Percentiles rank a stretch among this genome's conserved stretches.
These are phyloP conservation scores for Oryzias woworae DNA, from an alignment of 2,113 vertebrate genomes.

Conservation along the genomic window DNA sequence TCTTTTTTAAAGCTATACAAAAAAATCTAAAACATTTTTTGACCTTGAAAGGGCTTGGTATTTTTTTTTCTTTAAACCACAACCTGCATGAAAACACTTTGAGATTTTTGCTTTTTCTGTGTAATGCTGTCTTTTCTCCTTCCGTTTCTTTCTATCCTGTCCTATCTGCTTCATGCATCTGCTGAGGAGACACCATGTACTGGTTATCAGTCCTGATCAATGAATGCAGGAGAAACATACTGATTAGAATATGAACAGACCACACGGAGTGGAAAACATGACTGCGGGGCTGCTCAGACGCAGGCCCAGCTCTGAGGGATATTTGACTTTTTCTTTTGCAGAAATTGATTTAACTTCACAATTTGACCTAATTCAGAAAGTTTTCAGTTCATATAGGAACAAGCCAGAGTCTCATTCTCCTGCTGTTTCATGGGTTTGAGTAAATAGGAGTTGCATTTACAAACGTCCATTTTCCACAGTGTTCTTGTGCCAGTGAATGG, in stretches of 20 bases:
- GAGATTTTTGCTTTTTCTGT: constrained; percentile 19
- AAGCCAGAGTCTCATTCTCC: constrained; percentile 10
- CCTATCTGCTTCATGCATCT: constrained; percentile 53
- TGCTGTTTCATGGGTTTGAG: constrained; percentile 19
- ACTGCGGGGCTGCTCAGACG: constrained; percentile 15
- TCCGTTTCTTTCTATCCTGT: constrained; percentile 23
- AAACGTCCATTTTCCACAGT: constrained; percentile 22
- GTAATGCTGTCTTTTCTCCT: constrained; percentile 12
- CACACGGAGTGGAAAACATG: constrained; percentile 55
- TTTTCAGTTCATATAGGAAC: constrained; percentile 34
- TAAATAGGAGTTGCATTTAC: constrained; percentile 29
- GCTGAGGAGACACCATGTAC: constrained; percentile 53
- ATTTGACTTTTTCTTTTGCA: constrained; percentile 34
- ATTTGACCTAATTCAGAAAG: constrained; percentile 17
- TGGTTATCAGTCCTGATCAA: constrained; percentile 60
- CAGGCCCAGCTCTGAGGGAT: constrained; percentile 10
- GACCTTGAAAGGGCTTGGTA: no score
- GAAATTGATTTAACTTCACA: constrained; percentile 36
- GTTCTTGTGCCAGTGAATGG: constrained; percentile 10
- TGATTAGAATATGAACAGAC: constrained; percentile 69
- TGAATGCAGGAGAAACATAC: constrained; percentile 58
- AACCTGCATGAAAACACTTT: constrained; percentile 1
- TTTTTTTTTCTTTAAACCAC: not conserved
- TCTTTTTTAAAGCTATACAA: no score
- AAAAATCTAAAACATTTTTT: no score